Evolutionary conservation across 2,888 invertebrate species (phyloP).

Genomic region (Drosophila neotestacea): DNA sequence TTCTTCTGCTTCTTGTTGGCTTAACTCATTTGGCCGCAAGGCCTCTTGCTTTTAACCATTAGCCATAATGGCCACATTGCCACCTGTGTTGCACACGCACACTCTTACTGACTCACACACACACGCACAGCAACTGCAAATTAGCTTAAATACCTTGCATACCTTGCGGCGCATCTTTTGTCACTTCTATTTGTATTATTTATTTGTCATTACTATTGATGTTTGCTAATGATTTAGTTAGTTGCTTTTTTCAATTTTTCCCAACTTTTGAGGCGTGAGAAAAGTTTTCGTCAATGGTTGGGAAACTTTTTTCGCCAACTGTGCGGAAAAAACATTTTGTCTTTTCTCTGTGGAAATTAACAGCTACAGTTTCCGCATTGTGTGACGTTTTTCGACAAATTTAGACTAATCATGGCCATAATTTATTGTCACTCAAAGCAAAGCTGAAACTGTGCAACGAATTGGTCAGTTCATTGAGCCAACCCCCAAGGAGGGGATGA

Average conservation of each 20-base stretch:
- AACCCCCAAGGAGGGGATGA: background rate
- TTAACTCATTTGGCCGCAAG: slow-evolving; percentile 75
- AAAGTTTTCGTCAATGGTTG: slow-evolving; percentile 46
- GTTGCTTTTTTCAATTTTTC: slow-evolving; percentile 59
- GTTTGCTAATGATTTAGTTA: slow-evolving; percentile 56
- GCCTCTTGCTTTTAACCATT: slow-evolving; percentile 67
- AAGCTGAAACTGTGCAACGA: slow-evolving; percentile 68
- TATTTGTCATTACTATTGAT: slow-evolving; percentile 41
- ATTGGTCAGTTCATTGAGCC: slow-evolving; percentile 41
- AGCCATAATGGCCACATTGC: slow-evolving; percentile 80
- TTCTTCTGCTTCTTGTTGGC: slow-evolving; percentile 69
- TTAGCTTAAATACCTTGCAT: slow-evolving; percentile 52
- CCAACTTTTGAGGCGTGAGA: slow-evolving; percentile 60
- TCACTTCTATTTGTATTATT: slow-evolving; percentile 37
- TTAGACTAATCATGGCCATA: slow-evolving; percentile 79
- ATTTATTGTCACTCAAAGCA: slow-evolving; percentile 79
- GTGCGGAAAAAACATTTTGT: slow-evolving; percentile 22
- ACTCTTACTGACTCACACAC: slow-evolving; percentile 21
- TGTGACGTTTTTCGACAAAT: slow-evolving; percentile 58
- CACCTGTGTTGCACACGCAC: slow-evolving; percentile 74
- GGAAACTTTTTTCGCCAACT: slow-evolving; percentile 47
- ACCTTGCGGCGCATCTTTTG: slow-evolving; percentile 59
- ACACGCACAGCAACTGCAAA: background rate
- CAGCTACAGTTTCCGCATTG: slow-evolving; percentile 58
- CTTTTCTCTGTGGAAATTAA: slow-evolving; percentile 15